Conservation (phyloP, 2,797 vertebrate genomes). For the Simalia tracyae region DNA sequence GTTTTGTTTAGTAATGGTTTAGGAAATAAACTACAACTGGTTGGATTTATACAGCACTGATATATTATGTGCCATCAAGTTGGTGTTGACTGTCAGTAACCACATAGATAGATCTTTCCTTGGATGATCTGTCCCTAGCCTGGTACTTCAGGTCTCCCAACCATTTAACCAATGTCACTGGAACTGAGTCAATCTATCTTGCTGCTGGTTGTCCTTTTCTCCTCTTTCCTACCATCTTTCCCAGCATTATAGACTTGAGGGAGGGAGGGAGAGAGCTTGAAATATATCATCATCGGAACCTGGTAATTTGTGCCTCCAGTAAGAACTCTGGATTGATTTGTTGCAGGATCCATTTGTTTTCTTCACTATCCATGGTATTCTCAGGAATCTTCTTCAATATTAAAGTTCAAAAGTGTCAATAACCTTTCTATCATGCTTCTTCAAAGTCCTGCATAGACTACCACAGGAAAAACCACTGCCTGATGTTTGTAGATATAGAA, state of each 20-base stretch:
- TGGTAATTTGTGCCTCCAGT: background rate
- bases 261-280: no score
- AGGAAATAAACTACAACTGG: background rate
- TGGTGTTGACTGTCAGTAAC: background rate
- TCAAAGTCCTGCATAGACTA: no score
- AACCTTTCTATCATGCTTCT: no score
- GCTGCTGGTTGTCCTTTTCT: background rate
- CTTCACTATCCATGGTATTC: no score
- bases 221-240: background rate
- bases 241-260: background rate
- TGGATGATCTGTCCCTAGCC: background rate
- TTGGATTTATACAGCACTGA: background rate
- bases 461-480: no score
- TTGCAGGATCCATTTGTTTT: no score
- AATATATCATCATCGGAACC: no score
- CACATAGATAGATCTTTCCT: background rate
- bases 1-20: background rate
- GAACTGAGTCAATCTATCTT: background rate
- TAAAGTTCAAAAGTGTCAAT: no score
- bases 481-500: no score
- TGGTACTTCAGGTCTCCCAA: background rate
- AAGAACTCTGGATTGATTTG: no score
- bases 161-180: background rate
- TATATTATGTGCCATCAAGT: background rate
- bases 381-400: no score